Evolutionary conservation across 2,888 invertebrate genomes (phyloP).

Genomic region (Acrobasis suavella): DNA sequence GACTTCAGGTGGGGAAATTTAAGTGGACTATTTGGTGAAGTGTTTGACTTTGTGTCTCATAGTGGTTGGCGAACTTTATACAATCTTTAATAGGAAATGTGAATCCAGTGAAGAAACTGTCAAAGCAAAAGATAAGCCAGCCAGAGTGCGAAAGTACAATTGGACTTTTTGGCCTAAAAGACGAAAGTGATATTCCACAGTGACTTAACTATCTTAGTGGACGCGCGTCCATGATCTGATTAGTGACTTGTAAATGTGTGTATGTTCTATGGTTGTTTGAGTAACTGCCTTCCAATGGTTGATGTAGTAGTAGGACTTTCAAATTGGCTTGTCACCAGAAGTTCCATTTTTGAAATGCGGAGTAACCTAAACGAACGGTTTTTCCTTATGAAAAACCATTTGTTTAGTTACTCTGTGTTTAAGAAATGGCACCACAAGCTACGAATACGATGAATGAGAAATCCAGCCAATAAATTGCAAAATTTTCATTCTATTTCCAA

Average conservation of each 20-base stretch:
- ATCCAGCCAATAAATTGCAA: no score
- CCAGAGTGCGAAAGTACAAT: conserved; percentile 30
- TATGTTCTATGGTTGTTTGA: conserved; percentile 33
- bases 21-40: background rate
- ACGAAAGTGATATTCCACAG: conserved; percentile 43
- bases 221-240: conserved; percentile 41
- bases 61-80: background rate
- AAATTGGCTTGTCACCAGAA: background rate
- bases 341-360: no score
- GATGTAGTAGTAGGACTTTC: conserved; percentile 1
- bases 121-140: conserved; percentile 6
- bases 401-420: no score
- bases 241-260: conserved; percentile 30
- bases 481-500: no score
- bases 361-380: no score
- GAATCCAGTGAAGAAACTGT: conserved; percentile 1
- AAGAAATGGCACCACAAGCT: no score
- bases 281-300: conserved; percentile 16
- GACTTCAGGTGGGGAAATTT: background rate
- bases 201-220: conserved; percentile 40
- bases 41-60: background rate
- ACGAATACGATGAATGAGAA: no score
- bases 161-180: conserved; percentile 33
- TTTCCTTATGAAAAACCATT: no score
- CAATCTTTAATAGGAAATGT: background rate